Percentiles rank a stretch among this genome's conserved stretches.
Conservation (phyloP, 1,140 invertebrate genomes). For the Hyles vespertilio region DNA sequence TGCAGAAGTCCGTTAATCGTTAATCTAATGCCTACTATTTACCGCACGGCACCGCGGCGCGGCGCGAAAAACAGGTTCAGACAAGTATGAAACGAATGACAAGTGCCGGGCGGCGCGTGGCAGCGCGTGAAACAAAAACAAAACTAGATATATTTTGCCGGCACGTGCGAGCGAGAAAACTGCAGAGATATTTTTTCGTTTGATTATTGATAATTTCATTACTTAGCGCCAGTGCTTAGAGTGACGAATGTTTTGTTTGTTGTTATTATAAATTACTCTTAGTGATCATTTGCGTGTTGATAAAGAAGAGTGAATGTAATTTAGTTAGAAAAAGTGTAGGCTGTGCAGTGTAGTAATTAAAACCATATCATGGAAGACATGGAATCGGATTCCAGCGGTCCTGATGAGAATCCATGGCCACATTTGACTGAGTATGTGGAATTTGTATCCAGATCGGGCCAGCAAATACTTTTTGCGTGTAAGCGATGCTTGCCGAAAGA, state of each 20-base stretch:
- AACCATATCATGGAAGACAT: conserved; percentile 20
- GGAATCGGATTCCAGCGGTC: conserved; percentile 19
- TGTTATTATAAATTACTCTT: conserved; percentile 17
- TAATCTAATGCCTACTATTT: conserved; percentile 21
- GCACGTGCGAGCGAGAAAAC: conserved; percentile 21
- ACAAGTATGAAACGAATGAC: conserved; percentile 2
- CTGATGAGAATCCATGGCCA: conserved; percentile 17
- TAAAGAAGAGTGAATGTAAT: conserved; percentile 21
- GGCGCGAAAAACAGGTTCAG: conserved; percentile 14
- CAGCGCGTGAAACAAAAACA: conserved; percentile 16
- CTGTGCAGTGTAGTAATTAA: conserved; percentile 19
- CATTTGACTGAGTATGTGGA: conserved; percentile 22
- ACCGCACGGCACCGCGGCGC: conserved; percentile 1
- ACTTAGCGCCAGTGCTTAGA: conserved; percentile 13
- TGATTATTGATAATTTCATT: conserved; percentile 20
- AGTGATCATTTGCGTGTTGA: conserved; percentile 18
- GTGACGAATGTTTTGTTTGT: conserved; percentile 19
- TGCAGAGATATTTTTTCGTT: conserved; percentile 16
- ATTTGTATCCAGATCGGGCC: conserved; percentile 10
- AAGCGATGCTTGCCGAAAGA: conserved; percentile 19
- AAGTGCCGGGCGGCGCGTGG: conserved; percentile 12
- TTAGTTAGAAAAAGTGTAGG: conserved; percentile 23
- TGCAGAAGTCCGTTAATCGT: conserved; percentile 11
- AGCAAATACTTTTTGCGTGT: conserved; percentile 18
- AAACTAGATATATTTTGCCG: conserved; percentile 20